Evolutionary conservation across 2,888 invertebrate species (phyloP).

Genomic region (Schizotus pectinicornis): DNA sequence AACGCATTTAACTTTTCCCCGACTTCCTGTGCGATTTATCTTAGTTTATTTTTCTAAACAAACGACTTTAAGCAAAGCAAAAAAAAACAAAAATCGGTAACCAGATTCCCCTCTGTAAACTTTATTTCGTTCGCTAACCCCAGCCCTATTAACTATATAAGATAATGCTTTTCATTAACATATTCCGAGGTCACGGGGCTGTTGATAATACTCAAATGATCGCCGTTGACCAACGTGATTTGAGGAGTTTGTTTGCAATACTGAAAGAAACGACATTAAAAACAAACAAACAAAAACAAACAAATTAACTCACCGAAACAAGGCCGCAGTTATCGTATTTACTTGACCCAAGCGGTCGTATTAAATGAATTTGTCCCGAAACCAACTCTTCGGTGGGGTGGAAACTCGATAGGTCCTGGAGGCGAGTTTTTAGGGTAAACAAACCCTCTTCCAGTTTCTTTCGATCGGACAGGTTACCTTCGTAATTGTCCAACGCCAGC

Average conservation of each 20-base stretch:
- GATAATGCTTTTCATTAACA: conserved; percentile 60
- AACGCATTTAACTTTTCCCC: too few species aligned
- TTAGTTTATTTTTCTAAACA: too few species aligned
- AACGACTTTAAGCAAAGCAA: neutral
- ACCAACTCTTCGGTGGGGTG: conserved; percentile 44
- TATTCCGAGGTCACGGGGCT: conserved; percentile 68
- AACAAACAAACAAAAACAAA: neutral
- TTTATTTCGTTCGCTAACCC: neutral
- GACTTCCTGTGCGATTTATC: too few species aligned
- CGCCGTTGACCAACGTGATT: conserved; percentile 71
- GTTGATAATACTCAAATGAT: conserved; percentile 74
- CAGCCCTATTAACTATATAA: conserved; percentile 6
- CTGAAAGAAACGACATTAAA: conserved; percentile 54
- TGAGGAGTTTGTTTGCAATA: conserved; percentile 66
- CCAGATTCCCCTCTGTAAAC: neutral
- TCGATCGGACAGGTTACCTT: conserved; percentile 39
- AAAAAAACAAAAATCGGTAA: neutral
- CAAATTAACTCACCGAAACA: conserved; percentile 43
- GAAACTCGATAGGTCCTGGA: conserved; percentile 42
- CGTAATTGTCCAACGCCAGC: conserved; percentile 39
- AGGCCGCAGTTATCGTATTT: conserved; percentile 54
- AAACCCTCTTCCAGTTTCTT: conserved; percentile 41
- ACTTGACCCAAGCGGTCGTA: conserved; percentile 52
- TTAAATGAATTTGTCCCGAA: conserved; percentile 47
- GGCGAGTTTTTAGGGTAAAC: conserved; percentile 41